These are phyloP conservation scores for Pantherophis guttatus DNA, from an alignment of 2,113 vertebrate species.

Conservation along the genomic window DNA sequence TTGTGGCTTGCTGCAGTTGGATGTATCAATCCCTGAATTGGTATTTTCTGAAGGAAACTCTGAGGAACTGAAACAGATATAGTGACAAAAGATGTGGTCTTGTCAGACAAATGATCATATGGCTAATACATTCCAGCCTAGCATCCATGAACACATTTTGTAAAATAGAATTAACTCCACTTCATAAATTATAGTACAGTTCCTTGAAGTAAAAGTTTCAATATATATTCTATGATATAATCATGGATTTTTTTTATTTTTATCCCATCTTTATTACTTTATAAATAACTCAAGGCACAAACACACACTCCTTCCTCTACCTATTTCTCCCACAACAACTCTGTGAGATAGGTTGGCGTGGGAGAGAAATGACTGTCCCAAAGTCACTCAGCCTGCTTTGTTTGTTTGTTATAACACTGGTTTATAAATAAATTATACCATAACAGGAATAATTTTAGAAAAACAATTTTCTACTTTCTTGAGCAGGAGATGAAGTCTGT, in stretches of 20 bases:
- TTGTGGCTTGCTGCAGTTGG: neutral
- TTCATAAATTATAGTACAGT: neutral
- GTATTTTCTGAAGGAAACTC: neutral
- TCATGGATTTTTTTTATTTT: neutral
- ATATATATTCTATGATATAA: neutral
- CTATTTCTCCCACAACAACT: neutral
- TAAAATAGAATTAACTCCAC: neutral
- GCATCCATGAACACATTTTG: neutral
- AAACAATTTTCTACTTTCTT: neutral
- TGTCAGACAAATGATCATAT: neutral
- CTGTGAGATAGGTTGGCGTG: neutral
- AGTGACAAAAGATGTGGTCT: neutral
- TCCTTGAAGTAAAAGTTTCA: neutral
- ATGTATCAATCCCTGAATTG: neutral
- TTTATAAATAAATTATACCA: neutral
- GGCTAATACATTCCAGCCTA: neutral
- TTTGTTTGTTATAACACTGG: neutral
- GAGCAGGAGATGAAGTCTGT: neutral
- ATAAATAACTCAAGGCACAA: neutral
- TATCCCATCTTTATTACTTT: neutral
- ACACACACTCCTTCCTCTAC: neutral
- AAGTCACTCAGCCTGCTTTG: neutral
- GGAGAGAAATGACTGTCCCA: neutral
- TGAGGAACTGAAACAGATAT: neutral
- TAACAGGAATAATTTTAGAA: neutral